These are phyloP conservation scores for Panagrolaimus sp. DNA, from an alignment of 1,140 invertebrate genomes.

Conservation along the genomic window DNA sequence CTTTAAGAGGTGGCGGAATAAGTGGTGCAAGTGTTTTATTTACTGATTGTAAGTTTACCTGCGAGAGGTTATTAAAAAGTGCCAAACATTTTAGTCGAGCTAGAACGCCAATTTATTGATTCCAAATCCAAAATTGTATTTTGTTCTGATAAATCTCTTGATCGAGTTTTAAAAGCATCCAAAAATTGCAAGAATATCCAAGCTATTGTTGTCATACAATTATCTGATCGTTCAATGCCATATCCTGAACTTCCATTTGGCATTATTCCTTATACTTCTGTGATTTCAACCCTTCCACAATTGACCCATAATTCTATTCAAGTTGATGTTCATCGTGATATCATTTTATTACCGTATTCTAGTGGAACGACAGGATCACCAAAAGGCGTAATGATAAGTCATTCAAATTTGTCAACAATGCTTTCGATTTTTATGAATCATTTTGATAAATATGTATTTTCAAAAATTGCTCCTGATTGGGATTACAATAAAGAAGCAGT, in stretches of 20 bases:
- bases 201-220: background rate
- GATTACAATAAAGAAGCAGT: slow-evolving; percentile 13
- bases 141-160: slow-evolving; percentile 66
- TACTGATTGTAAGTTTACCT: slow-evolving; percentile 18
- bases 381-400: slow-evolving; percentile 30
- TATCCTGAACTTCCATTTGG: background rate
- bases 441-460: background rate
- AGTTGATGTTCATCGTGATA: slow-evolving; percentile 28
- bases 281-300: slow-evolving; percentile 6
- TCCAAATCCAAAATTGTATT: slow-evolving; percentile 70
- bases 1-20: background rate
- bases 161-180: slow-evolving; percentile 61
- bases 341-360: slow-evolving; percentile 36
- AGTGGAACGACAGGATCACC: slow-evolving; percentile 39
- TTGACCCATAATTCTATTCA: slow-evolving; percentile 1
- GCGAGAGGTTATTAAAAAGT: background rate
- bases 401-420: slow-evolving; percentile 61
- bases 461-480: background rate
- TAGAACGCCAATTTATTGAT: slow-evolving; percentile 69
- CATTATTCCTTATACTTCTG: background rate
- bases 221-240: background rate
- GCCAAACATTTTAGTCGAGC: slow-evolving; percentile 65
- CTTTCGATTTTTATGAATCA: slow-evolving; percentile 28
- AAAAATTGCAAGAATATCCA: slow-evolving; percentile 24
- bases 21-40: slow-evolving; percentile 13